Evolutionary conservation across 2,888 invertebrate species (phyloP).

Genomic region (Andrena fulva): DNA sequence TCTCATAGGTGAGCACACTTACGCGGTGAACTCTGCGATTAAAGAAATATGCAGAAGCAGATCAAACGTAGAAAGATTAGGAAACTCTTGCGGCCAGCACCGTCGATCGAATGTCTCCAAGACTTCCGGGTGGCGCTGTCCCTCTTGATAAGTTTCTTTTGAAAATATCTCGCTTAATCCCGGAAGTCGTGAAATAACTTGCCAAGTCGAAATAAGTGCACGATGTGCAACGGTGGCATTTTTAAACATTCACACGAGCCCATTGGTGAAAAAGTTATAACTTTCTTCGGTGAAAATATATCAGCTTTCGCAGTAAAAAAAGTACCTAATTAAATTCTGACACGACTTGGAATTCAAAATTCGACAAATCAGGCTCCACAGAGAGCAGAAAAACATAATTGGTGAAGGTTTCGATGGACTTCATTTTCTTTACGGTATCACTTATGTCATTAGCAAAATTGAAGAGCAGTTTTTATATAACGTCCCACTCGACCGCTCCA

Average conservation of each 20-base stretch:
- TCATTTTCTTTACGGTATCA: constrained; percentile 39
- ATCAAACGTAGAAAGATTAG: no score
- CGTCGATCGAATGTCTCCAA: not conserved
- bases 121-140: not conserved
- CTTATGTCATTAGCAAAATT: constrained; percentile 57
- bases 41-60: not conserved
- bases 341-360: not conserved
- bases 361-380: no score
- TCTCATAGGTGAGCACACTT: constrained; percentile 87
- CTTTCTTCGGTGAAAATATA: no score
- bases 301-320: no score
- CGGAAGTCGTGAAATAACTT: no score
- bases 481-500: constrained; percentile 37
- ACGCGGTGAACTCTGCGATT: no score
- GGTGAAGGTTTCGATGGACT: not conserved
- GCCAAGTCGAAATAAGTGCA: no score
- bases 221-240: no score
- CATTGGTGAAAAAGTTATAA: no score
- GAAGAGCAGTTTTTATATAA: constrained; percentile 53
- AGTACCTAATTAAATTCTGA: not conserved
- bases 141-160: not conserved
- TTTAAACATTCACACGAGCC: no score
- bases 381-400: no score
- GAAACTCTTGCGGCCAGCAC: not conserved
- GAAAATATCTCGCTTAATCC: not conserved